Percentiles rank a stretch among this genome's conserved stretches.
Conservation (phyloP, 2,888 invertebrate species). For the Trissoscelio sp. region DNA sequence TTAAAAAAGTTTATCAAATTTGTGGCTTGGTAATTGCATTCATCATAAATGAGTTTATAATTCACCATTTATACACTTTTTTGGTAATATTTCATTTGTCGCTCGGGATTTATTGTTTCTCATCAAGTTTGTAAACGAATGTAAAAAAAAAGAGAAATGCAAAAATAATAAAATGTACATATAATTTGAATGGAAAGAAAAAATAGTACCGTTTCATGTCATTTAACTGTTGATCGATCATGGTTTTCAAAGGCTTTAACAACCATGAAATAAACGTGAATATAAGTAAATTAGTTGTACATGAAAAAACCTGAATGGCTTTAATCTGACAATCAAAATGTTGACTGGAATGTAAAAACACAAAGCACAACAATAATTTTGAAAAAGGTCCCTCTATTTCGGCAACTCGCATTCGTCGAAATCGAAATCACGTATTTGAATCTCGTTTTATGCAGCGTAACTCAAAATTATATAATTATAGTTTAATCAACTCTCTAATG, state of each 20-base stretch:
- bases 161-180: background rate
- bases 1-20: too few relatives aligned
- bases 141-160: too few relatives aligned
- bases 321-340: slow-evolving; percentile 22
- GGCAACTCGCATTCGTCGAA: background rate
- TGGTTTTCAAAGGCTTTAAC: slow-evolving; percentile 15
- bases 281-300: slow-evolving; percentile 33
- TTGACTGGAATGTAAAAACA: slow-evolving; percentile 36
- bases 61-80: too few relatives aligned
- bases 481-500: too few relatives aligned
- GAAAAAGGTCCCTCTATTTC: slow-evolving; percentile 13
- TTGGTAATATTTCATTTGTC: too few relatives aligned
- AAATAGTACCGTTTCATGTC: background rate
- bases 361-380: slow-evolving; percentile 14
- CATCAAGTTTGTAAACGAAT: too few relatives aligned
- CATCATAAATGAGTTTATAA: too few relatives aligned
- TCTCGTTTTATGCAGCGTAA: too few relatives aligned
- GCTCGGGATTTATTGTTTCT: too few relatives aligned
- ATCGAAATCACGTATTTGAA: too few relatives aligned
- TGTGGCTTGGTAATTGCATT: too few relatives aligned
- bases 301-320: slow-evolving; percentile 13
- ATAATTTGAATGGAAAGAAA: background rate
- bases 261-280: slow-evolving; percentile 17
- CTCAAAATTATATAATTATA: too few relatives aligned
- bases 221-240: slow-evolving; percentile 9